These are phyloP conservation scores for Brachypteracias leptosomus DNA, from an alignment of 2,113 vertebrate species.

Conservation along the genomic window DNA sequence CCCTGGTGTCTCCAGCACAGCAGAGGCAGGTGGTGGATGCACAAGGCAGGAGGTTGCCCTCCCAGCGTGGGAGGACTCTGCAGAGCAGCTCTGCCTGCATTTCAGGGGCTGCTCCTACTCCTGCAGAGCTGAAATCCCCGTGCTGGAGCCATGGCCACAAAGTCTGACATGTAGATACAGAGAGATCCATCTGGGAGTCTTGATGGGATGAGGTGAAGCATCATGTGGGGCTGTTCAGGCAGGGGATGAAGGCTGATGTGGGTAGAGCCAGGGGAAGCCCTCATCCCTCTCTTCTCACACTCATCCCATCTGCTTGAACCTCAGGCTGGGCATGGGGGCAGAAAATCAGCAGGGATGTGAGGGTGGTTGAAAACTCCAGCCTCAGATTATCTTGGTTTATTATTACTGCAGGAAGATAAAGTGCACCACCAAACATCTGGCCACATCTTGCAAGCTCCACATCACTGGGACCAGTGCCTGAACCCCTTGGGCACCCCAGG, in stretches of 20 bases:
- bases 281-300: background rate
- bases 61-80: background rate
- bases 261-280: background rate
- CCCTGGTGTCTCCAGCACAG: background rate
- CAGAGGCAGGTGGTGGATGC: background rate
- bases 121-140: background rate
- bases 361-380: background rate
- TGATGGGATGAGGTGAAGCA: accelerated
- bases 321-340: background rate
- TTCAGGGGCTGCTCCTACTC: background rate
- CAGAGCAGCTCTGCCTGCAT: background rate
- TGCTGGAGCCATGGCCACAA: background rate
- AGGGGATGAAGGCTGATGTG: background rate
- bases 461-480: background rate
- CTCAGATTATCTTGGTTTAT: background rate
- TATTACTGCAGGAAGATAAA: background rate
- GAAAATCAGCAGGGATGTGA: background rate
- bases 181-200: background rate
- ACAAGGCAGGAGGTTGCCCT: background rate
- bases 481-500: background rate
- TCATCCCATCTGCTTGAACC: background rate
- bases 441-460: background rate
- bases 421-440: background rate
- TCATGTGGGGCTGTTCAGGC: accelerated
- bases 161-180: accelerated